phyloP scores from a whole-genome alignment of 2,113 vertebrate species.

The Axis porcinus region DNA sequence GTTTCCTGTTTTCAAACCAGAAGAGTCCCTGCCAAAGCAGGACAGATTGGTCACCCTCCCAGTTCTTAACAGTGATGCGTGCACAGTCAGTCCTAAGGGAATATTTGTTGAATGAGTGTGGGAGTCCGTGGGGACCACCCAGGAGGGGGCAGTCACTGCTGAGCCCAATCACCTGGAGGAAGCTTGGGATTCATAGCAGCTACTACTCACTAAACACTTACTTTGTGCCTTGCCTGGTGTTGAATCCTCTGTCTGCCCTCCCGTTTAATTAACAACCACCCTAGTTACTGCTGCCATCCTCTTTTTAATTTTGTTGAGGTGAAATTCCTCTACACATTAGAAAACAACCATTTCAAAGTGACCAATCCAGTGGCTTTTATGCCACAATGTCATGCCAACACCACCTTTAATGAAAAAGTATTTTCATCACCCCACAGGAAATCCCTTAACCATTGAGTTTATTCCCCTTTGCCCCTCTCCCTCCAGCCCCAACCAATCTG shows the following conservation, averaged over 20 bases:
- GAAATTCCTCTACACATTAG: not conserved
- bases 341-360: not conserved
- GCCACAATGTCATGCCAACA: not conserved
- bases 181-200: not conserved
- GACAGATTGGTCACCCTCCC: not conserved
- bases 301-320: not conserved
- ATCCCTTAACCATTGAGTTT: not conserved
- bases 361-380: not conserved
- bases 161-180: not conserved
- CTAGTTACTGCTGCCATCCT: not conserved
- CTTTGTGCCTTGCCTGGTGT: not conserved
- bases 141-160: not conserved
- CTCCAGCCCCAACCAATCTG: too few species aligned
- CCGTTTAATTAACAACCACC: not conserved
- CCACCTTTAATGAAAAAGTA: not conserved
- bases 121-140: not conserved
- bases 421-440: not conserved
- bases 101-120: not conserved
- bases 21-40: not conserved
- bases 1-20: not conserved
- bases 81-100: not conserved
- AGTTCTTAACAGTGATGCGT: not conserved
- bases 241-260: not conserved
- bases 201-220: not conserved
- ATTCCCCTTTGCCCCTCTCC: not conserved